Percentiles rank a stretch among this genome's conserved stretches.
Evolutionary conservation across 2,797 vertebrate genomes (phyloP).

Genomic region (Pseudochirops corinnae): DNA sequence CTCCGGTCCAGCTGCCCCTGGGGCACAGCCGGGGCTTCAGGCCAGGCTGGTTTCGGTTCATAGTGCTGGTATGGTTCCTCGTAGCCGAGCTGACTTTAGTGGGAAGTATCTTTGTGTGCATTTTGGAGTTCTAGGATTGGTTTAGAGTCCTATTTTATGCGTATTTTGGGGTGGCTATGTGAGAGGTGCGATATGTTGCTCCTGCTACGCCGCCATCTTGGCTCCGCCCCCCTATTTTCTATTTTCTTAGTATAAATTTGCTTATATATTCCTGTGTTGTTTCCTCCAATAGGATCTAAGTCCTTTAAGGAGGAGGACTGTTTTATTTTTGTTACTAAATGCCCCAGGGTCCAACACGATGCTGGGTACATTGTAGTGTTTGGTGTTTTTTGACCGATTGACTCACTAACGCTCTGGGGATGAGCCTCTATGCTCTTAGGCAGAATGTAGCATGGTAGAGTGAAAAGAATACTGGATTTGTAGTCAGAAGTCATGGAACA

Average conservation of each 20-base stretch:
- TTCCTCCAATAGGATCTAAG: not conserved
- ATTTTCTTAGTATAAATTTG: not conserved
- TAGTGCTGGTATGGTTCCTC: too few species aligned
- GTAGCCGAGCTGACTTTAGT: too few species aligned
- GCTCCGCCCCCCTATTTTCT: too few species aligned
- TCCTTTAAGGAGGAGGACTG: not conserved
- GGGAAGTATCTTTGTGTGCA: too few species aligned
- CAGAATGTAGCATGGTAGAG: not conserved
- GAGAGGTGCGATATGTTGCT: too few species aligned
- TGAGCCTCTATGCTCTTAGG: not conserved
- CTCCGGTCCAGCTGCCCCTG: too few species aligned
- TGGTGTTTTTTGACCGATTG: not conserved
- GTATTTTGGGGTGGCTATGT: too few species aligned
- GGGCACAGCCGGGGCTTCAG: too few species aligned
- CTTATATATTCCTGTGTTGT: not conserved
- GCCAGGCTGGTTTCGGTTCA: too few species aligned
- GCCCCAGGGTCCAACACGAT: not conserved
- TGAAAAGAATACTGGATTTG: not conserved
- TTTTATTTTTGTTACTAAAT: not conserved
- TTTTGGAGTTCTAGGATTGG: too few species aligned
- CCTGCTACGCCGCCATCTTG: too few species aligned
- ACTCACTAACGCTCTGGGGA: not conserved
- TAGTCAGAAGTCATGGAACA: not conserved
- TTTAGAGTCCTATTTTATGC: too few species aligned
- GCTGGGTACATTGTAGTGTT: not conserved